Percentiles rank a stretch among this genome's conserved stretches.
Conservation (phyloP, 1,140 invertebrate species). For the Coenobita brevimanus region DNA sequence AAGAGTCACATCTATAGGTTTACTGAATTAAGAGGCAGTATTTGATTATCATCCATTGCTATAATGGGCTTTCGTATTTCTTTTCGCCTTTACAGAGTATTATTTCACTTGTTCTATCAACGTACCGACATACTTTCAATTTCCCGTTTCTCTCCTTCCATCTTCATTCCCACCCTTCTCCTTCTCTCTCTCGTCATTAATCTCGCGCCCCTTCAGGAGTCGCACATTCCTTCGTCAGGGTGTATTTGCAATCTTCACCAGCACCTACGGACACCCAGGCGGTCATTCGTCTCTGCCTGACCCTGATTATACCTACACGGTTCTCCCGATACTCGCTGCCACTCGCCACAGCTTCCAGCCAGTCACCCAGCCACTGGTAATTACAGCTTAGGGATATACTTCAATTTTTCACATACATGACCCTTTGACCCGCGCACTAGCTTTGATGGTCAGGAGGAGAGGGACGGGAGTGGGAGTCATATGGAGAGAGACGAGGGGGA, state of each 20-base stretch:
- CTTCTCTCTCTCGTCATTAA: not conserved
- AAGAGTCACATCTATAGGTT: no score
- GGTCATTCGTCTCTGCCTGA: conserved; percentile 19
- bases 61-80: not conserved
- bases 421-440: conserved; percentile 1
- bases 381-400: conserved; percentile 39
- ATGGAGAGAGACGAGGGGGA: no score
- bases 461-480: no score
- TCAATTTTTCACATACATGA: conserved; percentile 37
- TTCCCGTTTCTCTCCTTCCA: no score
- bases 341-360: not conserved
- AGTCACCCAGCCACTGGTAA: conserved; percentile 2
- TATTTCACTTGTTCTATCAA: not conserved
- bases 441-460: no score
- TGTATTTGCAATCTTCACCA: not conserved
- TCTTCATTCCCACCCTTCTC: not conserved
- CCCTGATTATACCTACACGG: conserved; percentile 14
- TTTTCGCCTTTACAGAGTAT: not conserved
- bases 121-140: not conserved
- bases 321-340: not conserved
- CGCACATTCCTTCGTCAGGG: conserved; percentile 21
- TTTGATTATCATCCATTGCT: no score
- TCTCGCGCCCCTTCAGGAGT: no score
- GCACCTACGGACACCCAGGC: conserved; percentile 15
- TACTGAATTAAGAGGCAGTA: no score